These are phyloP conservation scores for Erebia ligea DNA, from an alignment of 2,888 invertebrate genomes.

Conservation along the genomic window DNA sequence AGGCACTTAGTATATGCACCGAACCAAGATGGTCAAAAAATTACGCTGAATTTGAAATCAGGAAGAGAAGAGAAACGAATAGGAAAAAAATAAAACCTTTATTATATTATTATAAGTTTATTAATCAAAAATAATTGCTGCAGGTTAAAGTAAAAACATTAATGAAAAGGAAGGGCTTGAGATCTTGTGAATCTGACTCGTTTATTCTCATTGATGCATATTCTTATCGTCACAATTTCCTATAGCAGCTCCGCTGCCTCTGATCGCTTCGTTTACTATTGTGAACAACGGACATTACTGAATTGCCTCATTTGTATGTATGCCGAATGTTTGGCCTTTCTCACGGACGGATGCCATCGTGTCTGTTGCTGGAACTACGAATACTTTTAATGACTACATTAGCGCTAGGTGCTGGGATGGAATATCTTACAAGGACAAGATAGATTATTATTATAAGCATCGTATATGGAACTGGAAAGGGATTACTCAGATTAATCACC, in stretches of 20 bases:
- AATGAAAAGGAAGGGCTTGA: too few species aligned
- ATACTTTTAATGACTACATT: constrained; percentile 25
- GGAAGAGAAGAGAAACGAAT: too few species aligned
- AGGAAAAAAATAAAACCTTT: background rate
- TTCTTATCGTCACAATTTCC: background rate
- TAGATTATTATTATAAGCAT: background rate
- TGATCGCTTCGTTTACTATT: constrained; percentile 31
- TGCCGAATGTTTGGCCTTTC: constrained; percentile 47
- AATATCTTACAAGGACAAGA: background rate
- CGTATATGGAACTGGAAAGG: background rate
- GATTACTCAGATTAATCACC: too few species aligned
- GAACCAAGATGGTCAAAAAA: background rate
- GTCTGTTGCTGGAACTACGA: constrained; percentile 31
- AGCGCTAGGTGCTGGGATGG: constrained; percentile 5
- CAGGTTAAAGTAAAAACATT: too few species aligned
- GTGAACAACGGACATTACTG: constrained; percentile 5
- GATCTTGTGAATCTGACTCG: too few species aligned
- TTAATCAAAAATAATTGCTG: too few species aligned
- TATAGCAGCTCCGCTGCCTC: background rate
- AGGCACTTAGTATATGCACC: background rate
- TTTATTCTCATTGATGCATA: too few species aligned
- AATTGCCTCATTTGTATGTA: constrained; percentile 47
- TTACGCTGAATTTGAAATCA: too few species aligned
- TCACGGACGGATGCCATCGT: constrained; percentile 46
- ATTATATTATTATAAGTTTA: too few species aligned